Evolutionary conservation across 2,113 vertebrate genomes (phyloP).

Genomic region (Candoia aspera): DNA sequence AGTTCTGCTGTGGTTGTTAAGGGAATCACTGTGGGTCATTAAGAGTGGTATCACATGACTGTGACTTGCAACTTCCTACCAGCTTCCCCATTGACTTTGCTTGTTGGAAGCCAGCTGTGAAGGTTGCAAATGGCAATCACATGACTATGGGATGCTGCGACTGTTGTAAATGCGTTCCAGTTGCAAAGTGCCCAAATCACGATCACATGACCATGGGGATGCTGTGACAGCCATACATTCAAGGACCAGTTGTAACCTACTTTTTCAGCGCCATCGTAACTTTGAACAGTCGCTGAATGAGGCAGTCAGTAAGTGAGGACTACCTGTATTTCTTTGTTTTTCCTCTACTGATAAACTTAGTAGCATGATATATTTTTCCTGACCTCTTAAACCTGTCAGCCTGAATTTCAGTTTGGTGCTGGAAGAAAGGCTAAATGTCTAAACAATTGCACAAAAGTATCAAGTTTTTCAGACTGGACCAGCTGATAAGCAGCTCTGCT

Average conservation of each 20-base stretch:
- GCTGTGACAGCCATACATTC: not conserved
- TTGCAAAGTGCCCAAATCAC: not conserved
- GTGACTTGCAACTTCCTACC: not conserved
- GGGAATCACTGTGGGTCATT: not conserved
- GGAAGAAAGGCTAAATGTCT: not conserved
- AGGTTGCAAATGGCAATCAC: not conserved
- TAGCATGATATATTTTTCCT: not conserved
- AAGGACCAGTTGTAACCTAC: not conserved
- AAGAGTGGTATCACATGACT: not conserved
- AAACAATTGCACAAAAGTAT: not conserved
- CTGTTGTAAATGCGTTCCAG: not conserved
- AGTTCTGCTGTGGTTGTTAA: not conserved
- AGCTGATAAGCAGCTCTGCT: too few species aligned
- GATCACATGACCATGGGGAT: not conserved
- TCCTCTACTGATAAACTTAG: not conserved
- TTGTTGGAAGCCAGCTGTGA: not conserved
- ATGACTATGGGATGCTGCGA: not conserved
- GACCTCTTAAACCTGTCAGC: not conserved
- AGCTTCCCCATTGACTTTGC: not conserved
- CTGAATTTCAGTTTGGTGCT: not conserved
- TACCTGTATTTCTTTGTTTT: not conserved
- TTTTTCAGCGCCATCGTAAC: not conserved
- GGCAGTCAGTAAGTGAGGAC: not conserved
- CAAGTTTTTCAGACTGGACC: not conserved
- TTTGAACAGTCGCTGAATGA: not conserved